phyloP scores from a whole-genome alignment of 2,113 vertebrate species.

The Abramis brama region DNA sequence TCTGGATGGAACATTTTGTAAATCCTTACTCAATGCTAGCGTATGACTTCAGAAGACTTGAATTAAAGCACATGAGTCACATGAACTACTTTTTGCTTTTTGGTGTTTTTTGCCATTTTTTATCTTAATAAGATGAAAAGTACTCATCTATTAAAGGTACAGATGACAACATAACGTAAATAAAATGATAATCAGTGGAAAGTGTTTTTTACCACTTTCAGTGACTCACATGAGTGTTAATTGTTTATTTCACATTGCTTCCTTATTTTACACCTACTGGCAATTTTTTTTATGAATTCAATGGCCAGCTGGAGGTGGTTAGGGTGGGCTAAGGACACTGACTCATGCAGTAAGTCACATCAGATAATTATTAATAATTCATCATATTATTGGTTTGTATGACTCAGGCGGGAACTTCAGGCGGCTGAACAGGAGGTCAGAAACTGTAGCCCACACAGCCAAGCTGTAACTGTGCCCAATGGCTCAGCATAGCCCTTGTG shows the following conservation, averaged over 20 bases:
- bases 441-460: slow-evolving; percentile 46
- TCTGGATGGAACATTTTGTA: not conserved
- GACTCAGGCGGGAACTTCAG: not conserved
- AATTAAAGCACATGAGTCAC: not conserved
- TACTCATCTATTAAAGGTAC: not conserved
- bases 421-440: not conserved
- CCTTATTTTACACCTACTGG: slow-evolving; percentile 23
- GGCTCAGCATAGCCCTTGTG: slow-evolving; percentile 57
- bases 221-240: not conserved
- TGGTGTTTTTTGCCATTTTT: not conserved
- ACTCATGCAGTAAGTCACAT: slow-evolving; percentile 28
- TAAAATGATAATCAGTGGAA: not conserved
- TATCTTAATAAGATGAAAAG: not conserved
- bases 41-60: not conserved
- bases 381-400: slow-evolving; percentile 14
- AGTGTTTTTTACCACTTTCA: not conserved
- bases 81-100: not conserved
- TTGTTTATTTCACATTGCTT: not conserved
- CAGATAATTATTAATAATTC: not conserved
- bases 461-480: slow-evolving; percentile 55
- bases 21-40: not conserved
- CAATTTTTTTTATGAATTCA: slow-evolving; percentile 13
- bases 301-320: not conserved
- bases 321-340: slow-evolving; percentile 23
- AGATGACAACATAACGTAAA: not conserved